Evolutionary conservation across 2,797 vertebrate species (phyloP), one percentile per base, ranked within the genome.

Genomic region (Tapirus indicus): DNA sequence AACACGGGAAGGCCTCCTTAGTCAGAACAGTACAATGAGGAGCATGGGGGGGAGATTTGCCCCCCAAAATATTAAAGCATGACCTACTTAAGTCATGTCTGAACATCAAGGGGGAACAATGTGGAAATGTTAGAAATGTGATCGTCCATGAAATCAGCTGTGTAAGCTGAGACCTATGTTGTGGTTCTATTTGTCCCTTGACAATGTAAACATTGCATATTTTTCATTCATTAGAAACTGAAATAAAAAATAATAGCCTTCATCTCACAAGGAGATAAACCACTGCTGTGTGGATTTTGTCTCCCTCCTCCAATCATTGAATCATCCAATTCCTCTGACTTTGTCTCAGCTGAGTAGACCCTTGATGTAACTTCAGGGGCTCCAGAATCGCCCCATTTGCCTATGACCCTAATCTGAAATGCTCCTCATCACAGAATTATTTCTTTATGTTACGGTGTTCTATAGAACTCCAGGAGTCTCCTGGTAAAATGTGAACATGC

Each of bases 161-260:
- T 44, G 38, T 60, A 75, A 84, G 54, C 79, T 2, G 47, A 90
- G 52, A 84, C 20, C 14, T 7, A 18, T 7, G 20, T 10, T n/a
- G 4, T 56, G 41, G 32, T 47, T 52, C 78, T 69, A 0, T 56
- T 5, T 64, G n/a, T n/a, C 52, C 17, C 89, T 66, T 64, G 84
- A 89, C 96, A 94, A n/a, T 54, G 6, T 92, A 84, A 62, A 56
- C 25, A 52, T 8, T 60, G 8, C 64, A 27, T 66, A 38, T 64
- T 95, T 95, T 91, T 89, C 44, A 82, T 38, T 94, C 74, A 79
- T 74, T 56, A 93, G 78, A 64, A 29, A 71, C n/a, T 49, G 86
- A 93, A 62, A n/a, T 18, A 2, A 60, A 75, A 68, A 41, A 52
- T 35, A 35, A 74, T 25, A 11, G 13, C 49, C 68, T 89, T 90